Percentiles rank a stretch among this genome's conserved stretches.
phyloP scores from a whole-genome alignment of 2,888 invertebrate species.

The Osmoderma eremita region DNA sequence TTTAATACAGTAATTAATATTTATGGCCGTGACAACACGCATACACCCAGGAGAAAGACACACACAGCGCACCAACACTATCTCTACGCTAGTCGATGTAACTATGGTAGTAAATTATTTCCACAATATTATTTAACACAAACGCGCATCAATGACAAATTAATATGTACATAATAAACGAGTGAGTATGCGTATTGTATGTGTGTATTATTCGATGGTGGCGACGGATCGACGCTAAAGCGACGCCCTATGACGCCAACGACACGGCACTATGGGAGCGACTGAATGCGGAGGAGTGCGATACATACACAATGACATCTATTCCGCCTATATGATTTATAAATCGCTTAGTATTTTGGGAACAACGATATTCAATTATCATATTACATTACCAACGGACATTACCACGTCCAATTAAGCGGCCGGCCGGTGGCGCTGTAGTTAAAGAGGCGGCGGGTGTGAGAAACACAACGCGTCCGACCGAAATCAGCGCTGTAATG shows the following conservation, averaged over 20 bases:
- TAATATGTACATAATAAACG: slow-evolving; percentile 29
- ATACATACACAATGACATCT: slow-evolving; percentile 18
- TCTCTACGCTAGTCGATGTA: too few relatives aligned
- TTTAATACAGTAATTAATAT: slow-evolving; percentile 30
- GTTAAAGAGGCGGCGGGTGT: background rate
- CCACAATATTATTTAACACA: slow-evolving; percentile 30
- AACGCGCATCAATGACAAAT: slow-evolving; percentile 28
- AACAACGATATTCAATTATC: slow-evolving; percentile 36
- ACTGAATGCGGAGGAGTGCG: too few relatives aligned
- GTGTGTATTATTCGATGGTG: background rate
- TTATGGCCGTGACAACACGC: slow-evolving; percentile 19
- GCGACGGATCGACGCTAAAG: too few relatives aligned
- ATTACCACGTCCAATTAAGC: slow-evolving; percentile 33
- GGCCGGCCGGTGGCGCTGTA: background rate
- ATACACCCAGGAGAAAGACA: too few relatives aligned
- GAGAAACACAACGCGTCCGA: slow-evolving; percentile 12
- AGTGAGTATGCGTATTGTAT: background rate
- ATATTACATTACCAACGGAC: slow-evolving; percentile 25
- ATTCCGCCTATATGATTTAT: slow-evolving; percentile 30
- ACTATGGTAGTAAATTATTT: slow-evolving; percentile 20
- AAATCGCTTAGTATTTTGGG: slow-evolving; percentile 28
- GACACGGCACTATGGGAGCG: too few relatives aligned
- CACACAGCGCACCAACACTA: too few relatives aligned
- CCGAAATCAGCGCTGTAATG: background rate
- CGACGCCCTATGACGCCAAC: too few relatives aligned